These are phyloP conservation scores for Bucco capensis DNA, from an alignment of 2,113 vertebrate genomes.

Conservation along the genomic window DNA sequence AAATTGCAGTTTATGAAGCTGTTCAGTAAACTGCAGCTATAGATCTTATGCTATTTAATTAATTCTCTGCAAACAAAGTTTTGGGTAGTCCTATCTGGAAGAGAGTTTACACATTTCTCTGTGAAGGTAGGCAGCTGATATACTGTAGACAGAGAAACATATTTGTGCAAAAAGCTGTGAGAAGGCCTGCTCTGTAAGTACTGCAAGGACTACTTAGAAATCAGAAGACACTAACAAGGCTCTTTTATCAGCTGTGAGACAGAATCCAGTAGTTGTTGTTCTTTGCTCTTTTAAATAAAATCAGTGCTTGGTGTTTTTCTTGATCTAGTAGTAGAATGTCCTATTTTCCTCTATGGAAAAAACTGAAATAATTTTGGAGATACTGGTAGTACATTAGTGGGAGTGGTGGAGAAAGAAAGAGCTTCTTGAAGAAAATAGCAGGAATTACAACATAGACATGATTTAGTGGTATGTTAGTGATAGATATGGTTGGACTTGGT, in stretches of 20 bases:
- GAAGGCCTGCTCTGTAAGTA: not conserved
- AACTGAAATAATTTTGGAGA: not conserved
- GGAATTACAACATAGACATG: too few relatives aligned
- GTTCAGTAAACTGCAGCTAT: slow-evolving; percentile 2
- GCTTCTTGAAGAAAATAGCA: not conserved
- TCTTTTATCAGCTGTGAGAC: not conserved
- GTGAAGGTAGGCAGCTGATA: not conserved
- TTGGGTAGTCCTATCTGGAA: not conserved
- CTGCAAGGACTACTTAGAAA: not conserved
- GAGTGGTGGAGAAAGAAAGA: not conserved
- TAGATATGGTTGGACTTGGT: too few relatives aligned
- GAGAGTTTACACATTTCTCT: not conserved
- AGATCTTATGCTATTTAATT: not conserved
- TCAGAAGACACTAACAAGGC: not conserved
- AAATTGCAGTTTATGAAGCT: not conserved
- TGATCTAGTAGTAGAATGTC: not conserved
- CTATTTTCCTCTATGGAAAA: not conserved
- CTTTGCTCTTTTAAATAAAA: not conserved
- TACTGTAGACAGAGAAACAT: not conserved
- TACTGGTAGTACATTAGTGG: not conserved
- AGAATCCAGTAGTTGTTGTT: not conserved
- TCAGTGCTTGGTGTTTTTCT: not conserved
- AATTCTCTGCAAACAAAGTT: not conserved
- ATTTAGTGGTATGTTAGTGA: too few relatives aligned
- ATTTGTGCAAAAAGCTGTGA: not conserved